These are phyloP conservation scores for Haemorhous mexicanus DNA, from an alignment of 2,113 vertebrate species.

Conservation along the genomic window DNA sequence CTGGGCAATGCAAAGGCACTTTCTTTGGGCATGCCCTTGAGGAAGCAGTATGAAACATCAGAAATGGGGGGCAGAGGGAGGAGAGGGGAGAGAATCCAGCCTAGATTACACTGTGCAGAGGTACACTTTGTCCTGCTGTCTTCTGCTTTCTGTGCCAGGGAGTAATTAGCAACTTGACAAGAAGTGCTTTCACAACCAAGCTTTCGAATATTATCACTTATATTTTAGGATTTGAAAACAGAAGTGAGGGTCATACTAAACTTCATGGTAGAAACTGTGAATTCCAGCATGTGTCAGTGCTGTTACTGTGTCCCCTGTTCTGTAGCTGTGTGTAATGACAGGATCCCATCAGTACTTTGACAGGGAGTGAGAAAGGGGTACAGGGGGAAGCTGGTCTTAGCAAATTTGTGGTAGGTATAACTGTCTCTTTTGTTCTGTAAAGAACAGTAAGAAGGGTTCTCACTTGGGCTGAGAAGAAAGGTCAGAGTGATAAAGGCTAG, in stretches of 20 bases:
- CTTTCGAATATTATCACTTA: background rate
- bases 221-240: background rate
- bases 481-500: background rate
- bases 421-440: background rate
- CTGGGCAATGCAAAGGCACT: background rate
- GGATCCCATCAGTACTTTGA: background rate
- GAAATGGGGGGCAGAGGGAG: background rate
- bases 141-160: background rate
- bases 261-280: background rate
- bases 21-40: background rate
- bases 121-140: background rate
- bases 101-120: background rate
- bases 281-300: background rate
- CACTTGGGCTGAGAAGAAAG: background rate
- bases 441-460: background rate
- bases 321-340: background rate
- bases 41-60: background rate
- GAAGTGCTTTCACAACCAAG: background rate
- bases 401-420: background rate
- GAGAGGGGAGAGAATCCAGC: background rate
- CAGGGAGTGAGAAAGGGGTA: background rate
- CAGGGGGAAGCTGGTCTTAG: background rate
- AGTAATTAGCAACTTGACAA: conserved; percentile 12
- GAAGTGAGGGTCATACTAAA: background rate
- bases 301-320: background rate